Conservation (phyloP, 2,888 invertebrate genomes). For the Hypena proboscidalis region DNA sequence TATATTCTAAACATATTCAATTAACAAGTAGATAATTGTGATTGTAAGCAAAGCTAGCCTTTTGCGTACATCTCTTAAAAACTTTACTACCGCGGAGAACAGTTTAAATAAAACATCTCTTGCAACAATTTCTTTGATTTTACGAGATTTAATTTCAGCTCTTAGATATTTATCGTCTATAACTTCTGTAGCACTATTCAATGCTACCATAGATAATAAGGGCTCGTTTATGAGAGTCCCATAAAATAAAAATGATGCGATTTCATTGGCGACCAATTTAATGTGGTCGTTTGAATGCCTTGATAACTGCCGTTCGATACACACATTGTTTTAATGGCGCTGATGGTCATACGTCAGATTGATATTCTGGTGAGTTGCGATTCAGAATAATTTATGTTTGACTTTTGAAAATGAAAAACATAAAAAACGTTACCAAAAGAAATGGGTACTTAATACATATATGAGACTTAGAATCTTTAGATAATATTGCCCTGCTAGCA, state of each 20-base stretch:
- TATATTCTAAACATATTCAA: too few species aligned
- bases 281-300: constrained; percentile 50
- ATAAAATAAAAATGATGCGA: constrained; percentile 56
- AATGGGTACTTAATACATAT: too few species aligned
- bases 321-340: constrained; percentile 46
- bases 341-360: constrained; percentile 4
- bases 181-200: constrained; percentile 25
- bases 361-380: neutral
- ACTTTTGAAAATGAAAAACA: too few species aligned
- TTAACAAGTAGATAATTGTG: too few species aligned
- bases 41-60: too few species aligned
- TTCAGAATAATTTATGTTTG: neutral
- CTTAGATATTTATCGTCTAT: constrained; percentile 31
- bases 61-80: too few species aligned
- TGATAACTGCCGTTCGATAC: constrained; percentile 56
- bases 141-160: constrained; percentile 11
- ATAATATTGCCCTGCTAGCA: too few species aligned
- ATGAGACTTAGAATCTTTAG: too few species aligned
- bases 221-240: constrained; percentile 36
- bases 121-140: constrained; percentile 13
- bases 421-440: too few species aligned
- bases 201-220: constrained; percentile 28
- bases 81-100: too few species aligned
- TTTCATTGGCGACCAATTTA: constrained; percentile 46
- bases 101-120: neutral